Conservation (phyloP, 92 coral and sea anemone genomes). For the Blastomussa wellsi region DNA sequence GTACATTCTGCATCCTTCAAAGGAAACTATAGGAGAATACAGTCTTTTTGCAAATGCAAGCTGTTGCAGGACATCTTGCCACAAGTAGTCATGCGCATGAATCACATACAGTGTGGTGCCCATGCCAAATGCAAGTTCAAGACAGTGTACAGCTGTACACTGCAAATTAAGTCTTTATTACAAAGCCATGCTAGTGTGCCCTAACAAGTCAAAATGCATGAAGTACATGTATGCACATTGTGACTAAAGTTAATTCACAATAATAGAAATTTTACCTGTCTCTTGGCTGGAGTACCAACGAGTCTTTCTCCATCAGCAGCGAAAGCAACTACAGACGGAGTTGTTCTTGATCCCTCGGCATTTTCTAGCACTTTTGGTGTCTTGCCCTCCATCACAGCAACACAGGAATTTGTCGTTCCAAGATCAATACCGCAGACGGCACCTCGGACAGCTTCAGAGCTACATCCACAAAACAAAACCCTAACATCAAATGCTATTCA, state of each 20-base stretch:
- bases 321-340: slow-evolving; percentile 93
- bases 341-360: slow-evolving; percentile 94
- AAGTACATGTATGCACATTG: not conserved
- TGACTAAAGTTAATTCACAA: not conserved
- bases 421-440: slow-evolving; percentile 98
- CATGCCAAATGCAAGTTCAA: too few relatives aligned
- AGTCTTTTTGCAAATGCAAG: too few relatives aligned
- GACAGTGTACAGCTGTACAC: too few relatives aligned
- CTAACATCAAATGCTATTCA: not conserved
- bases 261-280: slow-evolving; percentile 61
- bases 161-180: too few relatives aligned
- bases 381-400: slow-evolving; percentile 97
- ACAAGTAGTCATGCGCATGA: too few relatives aligned
- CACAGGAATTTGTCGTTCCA: slow-evolving; percentile 99
- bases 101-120: too few relatives aligned
- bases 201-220: not conserved
- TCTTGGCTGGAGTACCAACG: slow-evolving; percentile 97
- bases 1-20: not conserved
- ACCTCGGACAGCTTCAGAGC: slow-evolving; percentile 84
- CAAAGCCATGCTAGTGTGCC: too few relatives aligned
- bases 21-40: too few relatives aligned
- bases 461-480: slow-evolving; percentile 21
- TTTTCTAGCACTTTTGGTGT: slow-evolving; percentile 92
- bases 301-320: slow-evolving; percentile 88
- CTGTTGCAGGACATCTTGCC: too few relatives aligned